Percentiles rank a stretch among this genome's conserved stretches.
Evolutionary conservation across 2,797 vertebrate species (phyloP).

Genomic region (Momotus momota): DNA sequence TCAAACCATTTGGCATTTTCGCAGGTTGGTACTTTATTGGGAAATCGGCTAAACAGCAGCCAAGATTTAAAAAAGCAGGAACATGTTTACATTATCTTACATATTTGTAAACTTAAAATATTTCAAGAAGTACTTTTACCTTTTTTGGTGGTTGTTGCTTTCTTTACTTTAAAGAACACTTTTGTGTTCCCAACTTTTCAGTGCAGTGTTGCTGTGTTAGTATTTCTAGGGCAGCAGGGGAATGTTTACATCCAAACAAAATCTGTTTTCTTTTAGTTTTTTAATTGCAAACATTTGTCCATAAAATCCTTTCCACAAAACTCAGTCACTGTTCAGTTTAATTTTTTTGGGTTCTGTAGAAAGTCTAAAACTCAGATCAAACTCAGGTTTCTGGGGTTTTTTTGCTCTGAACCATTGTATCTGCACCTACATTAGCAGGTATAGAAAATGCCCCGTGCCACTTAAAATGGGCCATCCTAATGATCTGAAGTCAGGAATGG

Average conservation of each 20-base stretch:
- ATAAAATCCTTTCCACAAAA: neutral
- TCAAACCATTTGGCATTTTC: neutral
- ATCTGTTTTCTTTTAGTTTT: neutral
- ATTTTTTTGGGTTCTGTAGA: neutral
- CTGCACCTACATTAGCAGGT: neutral
- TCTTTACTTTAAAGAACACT: neutral
- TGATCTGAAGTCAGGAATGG: neutral
- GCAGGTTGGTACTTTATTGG: neutral
- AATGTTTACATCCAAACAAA: conserved; percentile 24
- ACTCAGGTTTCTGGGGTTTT: neutral
- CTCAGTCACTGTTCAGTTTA: neutral
- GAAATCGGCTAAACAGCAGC: neutral
- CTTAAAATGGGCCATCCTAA: neutral
- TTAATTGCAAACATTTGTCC: neutral
- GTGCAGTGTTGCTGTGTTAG: neutral
- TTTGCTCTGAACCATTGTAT: neutral
- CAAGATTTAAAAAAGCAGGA: neutral
- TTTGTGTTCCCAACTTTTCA: neutral
- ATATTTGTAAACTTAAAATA: conserved; percentile 7
- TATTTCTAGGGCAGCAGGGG: conserved; percentile 22
- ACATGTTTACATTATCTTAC: neutral
- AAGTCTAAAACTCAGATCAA: neutral
- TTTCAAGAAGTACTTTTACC: neutral
- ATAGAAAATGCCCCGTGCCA: neutral
- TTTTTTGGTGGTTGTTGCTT: neutral